Conservation (phyloP, 2,113 vertebrate species). For the Sus scrofa region DNA sequence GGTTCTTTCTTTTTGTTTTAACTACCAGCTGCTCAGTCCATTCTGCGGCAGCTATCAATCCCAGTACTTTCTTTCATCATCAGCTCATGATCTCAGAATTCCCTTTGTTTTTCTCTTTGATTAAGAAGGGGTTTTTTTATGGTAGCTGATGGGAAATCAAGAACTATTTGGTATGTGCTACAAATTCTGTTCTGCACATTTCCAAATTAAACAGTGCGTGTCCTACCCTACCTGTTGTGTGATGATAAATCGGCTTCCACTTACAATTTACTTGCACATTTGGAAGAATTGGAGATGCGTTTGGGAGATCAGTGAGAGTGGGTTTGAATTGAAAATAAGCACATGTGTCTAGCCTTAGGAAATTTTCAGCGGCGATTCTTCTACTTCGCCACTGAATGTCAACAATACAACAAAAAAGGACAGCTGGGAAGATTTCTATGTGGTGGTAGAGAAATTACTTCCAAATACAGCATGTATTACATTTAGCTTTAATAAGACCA, state of each 20-base stretch:
- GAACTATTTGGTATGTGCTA: background rate
- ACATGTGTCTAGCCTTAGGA: conserved; percentile 29
- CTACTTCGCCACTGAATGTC: conserved; percentile 65
- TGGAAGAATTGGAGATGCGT: background rate
- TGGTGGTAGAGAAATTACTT: conserved; percentile 74
- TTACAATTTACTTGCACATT: background rate
- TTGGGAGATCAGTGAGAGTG: background rate
- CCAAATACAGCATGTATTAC: conserved; percentile 74
- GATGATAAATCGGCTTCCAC: background rate
- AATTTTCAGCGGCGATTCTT: conserved; percentile 67
- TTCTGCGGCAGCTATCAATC: too few relatives aligned
- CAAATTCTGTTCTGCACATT: conserved; percentile 1
- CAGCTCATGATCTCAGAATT: too few relatives aligned
- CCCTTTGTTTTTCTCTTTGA: too few relatives aligned
- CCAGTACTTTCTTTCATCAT: too few relatives aligned
- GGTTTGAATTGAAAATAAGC: conserved; percentile 48
- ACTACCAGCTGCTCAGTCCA: too few relatives aligned
- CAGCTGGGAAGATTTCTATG: conserved; percentile 60
- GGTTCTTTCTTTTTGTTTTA: too few relatives aligned
- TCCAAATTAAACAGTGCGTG: background rate
- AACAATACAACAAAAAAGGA: conserved; percentile 62
- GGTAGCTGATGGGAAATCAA: background rate
- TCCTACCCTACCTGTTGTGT: background rate
- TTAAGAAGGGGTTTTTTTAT: background rate
- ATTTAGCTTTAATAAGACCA: conserved; percentile 75